Evolutionary conservation across 1,140 invertebrate species (phyloP).

Genomic region (Pseudomyrmex cubaensis): DNA sequence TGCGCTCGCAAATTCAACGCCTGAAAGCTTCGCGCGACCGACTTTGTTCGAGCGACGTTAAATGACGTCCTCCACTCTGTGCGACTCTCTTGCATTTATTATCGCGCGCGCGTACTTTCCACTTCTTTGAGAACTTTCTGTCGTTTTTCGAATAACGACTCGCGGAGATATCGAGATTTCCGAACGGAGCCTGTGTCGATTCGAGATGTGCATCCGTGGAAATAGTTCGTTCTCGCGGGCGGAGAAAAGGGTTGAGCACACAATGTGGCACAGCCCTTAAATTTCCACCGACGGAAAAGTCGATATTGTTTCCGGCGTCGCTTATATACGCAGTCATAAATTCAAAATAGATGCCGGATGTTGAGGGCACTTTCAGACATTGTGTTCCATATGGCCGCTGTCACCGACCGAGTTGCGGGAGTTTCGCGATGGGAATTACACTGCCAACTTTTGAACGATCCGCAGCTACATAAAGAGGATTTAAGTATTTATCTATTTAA

Average conservation of each 20-base stretch:
- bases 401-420: conserved; percentile 23
- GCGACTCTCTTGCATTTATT: conserved; percentile 21
- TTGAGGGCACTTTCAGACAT: conserved; percentile 51
- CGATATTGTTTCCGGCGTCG: conserved; percentile 63
- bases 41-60: conserved; percentile 30
- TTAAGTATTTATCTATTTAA: conserved; percentile 1
- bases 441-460: conserved; percentile 23
- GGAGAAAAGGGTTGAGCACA: no score
- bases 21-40: background rate
- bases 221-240: background rate
- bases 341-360: conserved; percentile 62
- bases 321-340: conserved; percentile 56
- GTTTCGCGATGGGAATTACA: conserved; percentile 25
- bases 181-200: background rate
- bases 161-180: background rate
- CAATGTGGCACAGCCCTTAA: conserved; percentile 37
- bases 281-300: conserved; percentile 53
- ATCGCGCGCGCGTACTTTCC: conserved; percentile 22
- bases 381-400: conserved; percentile 42
- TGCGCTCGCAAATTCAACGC: conserved; percentile 12
- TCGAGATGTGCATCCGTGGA: background rate
- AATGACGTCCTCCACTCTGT: background rate
- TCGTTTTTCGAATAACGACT: conserved; percentile 24
- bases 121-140: conserved; percentile 30
- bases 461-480: background rate